Base-by-base conservation (phyloP, 2,113 vertebrate species). In the Aplodontia rufa region DNA sequence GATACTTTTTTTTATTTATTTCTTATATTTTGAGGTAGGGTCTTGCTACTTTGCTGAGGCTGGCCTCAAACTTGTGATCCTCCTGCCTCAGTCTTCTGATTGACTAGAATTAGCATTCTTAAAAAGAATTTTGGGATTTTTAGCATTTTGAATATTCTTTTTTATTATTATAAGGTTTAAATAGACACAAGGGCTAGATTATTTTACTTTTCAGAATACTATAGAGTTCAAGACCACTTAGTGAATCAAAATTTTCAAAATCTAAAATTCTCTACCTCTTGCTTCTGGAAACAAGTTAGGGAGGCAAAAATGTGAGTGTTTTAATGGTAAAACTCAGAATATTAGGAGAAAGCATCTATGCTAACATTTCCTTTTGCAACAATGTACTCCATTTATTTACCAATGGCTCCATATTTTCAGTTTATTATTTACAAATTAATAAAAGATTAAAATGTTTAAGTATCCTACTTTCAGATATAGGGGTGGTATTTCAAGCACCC, bases 391-490 rank as follows among this genome's bases (percentile, higher is more conserved):
- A 51, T 75, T 84, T 66, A 76, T 58, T 90, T 78, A 84, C n/a
- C 51, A 79, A 74, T 90, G 35, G 1, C 37, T 78, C 76, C 26
- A 62, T 40, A 6, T 82, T 86, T 85, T 86, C 13, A 32, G 30
- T 85, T 93, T 92, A 83, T 74, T 55, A 66, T 83, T 79, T 90
- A 37, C 10, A 82, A 87, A 35, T 24, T 84, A 68, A 64, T 83
- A 84, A 91, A 94, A 92, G 1, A 83, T 80, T 92, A 87, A 83
- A 90, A 66, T 76, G 9, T 45, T 32, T 19, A 68, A 96, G 49
- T 82, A 69, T 28, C 91, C 78, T 92, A 37, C 32, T 90, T 90
- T 92, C 49, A 92, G 55, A 84, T 82, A 40, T 10, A 90, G 2
- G 1, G 49, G 30, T 90, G 28, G 10, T 83, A 95, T 42, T 95